Percentiles rank a stretch among this genome's conserved stretches.
Evolutionary conservation across 2,797 vertebrate species (phyloP).

Genomic region (Coregonus sp.): DNA sequence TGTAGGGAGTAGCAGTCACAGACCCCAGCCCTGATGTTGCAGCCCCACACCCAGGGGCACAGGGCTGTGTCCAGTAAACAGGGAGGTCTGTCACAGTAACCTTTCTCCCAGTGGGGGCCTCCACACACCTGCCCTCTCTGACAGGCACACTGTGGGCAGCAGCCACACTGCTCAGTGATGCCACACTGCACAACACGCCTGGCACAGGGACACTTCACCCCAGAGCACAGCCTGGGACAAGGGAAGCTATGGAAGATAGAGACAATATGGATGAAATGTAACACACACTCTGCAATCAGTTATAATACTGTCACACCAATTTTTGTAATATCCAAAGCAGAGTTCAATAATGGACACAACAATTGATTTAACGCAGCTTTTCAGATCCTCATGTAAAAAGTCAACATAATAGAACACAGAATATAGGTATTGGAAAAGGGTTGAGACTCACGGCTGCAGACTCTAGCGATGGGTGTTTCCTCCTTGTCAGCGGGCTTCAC

Average conservation of each 20-base stretch:
- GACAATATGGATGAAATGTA: neutral
- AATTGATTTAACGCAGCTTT: neutral
- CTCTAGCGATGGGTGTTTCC: neutral
- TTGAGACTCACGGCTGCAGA: conserved; percentile 14
- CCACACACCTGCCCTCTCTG: conserved; percentile 17
- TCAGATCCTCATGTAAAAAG: neutral
- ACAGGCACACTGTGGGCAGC: conserved; percentile 13
- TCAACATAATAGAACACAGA: neutral
- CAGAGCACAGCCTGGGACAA: conserved; percentile 16
- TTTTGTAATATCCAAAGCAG: neutral
- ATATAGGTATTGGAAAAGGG: neutral
- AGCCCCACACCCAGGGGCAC: conserved; percentile 28
- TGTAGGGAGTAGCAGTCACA: conserved; percentile 28
- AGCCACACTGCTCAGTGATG: conserved; percentile 11
- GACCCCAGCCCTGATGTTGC: conserved; percentile 4
- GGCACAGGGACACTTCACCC: neutral
- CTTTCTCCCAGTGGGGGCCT: conserved; percentile 20
- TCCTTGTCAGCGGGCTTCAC: no score
- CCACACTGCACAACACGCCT: neutral
- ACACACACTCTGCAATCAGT: neutral
- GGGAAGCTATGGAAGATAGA: neutral
- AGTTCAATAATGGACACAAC: no score
- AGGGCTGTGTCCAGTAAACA: neutral
- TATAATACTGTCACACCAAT: no score
- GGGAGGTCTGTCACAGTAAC: conserved; percentile 23